These are phyloP conservation scores for Drosophila takahashii DNA, from an alignment of 1,140 invertebrate genomes.

Conservation along the genomic window DNA sequence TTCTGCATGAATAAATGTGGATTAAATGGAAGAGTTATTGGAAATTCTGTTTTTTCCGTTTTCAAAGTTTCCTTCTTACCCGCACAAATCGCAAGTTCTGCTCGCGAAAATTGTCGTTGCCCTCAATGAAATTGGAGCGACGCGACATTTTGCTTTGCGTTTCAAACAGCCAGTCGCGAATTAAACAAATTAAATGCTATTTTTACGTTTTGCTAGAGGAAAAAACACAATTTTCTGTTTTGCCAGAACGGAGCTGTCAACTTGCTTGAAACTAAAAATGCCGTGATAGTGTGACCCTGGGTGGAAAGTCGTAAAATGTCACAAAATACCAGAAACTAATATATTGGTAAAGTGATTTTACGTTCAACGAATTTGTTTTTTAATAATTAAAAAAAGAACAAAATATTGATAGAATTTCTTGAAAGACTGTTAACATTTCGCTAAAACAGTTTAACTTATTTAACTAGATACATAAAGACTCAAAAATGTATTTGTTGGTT, in stretches of 20 bases:
- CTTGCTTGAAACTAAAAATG: background rate
- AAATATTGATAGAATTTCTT: too few relatives aligned
- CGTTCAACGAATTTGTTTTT: background rate
- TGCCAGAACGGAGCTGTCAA: conserved; percentile 11
- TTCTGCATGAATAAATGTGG: conserved; percentile 55
- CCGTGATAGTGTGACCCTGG: conserved; percentile 12
- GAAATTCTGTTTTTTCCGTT: background rate
- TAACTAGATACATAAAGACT: too few relatives aligned
- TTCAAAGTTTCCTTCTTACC: conserved; percentile 61
- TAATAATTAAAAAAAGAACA: too few relatives aligned
- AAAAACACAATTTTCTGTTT: conserved; percentile 1
- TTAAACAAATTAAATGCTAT: conserved; percentile 3
- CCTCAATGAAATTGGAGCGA: conserved; percentile 71
- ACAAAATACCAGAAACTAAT: background rate
- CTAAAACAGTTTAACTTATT: too few relatives aligned
- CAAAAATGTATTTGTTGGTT: too few relatives aligned
- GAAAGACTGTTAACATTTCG: too few relatives aligned
- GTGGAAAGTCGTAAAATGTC: too few relatives aligned
- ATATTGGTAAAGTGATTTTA: too few relatives aligned
- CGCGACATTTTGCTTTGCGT: conserved; percentile 47
- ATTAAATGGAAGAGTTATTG: background rate
- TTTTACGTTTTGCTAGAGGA: background rate
- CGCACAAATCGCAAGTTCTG: conserved; percentile 84
- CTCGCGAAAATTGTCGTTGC: conserved; percentile 82
- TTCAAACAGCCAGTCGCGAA: conserved; percentile 4